Conservation (phyloP, 2,113 vertebrate genomes). For the Amphiprion ocellaris region DNA sequence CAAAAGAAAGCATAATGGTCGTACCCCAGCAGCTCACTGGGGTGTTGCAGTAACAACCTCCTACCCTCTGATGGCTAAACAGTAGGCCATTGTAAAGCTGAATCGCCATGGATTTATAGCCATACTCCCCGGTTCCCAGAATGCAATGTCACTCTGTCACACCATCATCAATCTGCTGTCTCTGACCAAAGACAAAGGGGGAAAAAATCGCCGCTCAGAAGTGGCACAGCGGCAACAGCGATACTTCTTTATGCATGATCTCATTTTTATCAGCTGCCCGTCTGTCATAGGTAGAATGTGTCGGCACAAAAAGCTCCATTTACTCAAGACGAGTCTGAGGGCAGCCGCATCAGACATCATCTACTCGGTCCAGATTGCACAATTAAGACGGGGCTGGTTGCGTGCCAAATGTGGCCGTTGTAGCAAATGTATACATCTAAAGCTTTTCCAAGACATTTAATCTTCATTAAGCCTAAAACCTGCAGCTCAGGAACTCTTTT, state of each 20-base stretch:
- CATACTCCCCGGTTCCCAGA: constrained; percentile 77
- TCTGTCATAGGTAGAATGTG: constrained; percentile 47
- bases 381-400: constrained; percentile 67
- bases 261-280: constrained; percentile 63
- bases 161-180: constrained; percentile 74
- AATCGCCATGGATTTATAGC: constrained; percentile 79
- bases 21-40: constrained; percentile 59
- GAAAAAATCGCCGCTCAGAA: constrained; percentile 49
- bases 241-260: constrained; percentile 59
- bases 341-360: constrained; percentile 52
- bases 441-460: constrained; percentile 65
- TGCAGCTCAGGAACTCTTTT: constrained; percentile 18
- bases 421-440: constrained; percentile 64
- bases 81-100: constrained; percentile 81
- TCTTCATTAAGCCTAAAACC: constrained; percentile 69
- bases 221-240: constrained; percentile 22
- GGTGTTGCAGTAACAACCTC: constrained; percentile 73
- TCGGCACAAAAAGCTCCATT: constrained; percentile 41
- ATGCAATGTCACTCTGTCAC: constrained; percentile 80
- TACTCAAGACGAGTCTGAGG: constrained; percentile 24
- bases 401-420: constrained; percentile 67
- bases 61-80: constrained; percentile 72
- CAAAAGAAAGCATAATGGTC: constrained; percentile 41
- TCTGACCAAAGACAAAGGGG: constrained; percentile 60
- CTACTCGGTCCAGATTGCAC: constrained; percentile 62